phyloP scores from a whole-genome alignment of 2,113 vertebrate genomes.

The Siniperca chuatsi region DNA sequence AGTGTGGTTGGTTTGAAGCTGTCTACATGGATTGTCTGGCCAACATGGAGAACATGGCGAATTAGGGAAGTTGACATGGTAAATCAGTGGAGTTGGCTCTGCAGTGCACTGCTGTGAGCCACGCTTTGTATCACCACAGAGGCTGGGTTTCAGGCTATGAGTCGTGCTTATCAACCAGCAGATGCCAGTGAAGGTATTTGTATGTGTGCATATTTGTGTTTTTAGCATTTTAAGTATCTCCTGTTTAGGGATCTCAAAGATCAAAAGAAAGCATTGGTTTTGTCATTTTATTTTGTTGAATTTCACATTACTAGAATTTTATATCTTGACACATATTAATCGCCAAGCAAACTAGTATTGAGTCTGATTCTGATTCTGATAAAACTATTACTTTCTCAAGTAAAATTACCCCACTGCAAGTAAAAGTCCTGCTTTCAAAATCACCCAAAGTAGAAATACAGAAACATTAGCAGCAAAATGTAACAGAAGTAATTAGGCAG shows the following conservation, averaged over 20 bases:
- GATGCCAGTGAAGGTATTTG: slow-evolving; percentile 57
- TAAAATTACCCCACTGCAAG: background rate
- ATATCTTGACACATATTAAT: background rate
- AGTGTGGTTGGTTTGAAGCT: slow-evolving; percentile 77
- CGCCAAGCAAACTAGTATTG: too few relatives aligned
- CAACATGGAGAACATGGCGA: slow-evolving; percentile 82
- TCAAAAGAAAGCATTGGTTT: slow-evolving; percentile 11
- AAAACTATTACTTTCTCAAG: background rate
- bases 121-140: slow-evolving; percentile 71
- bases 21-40: slow-evolving; percentile 81
- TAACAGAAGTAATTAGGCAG: too few relatives aligned
- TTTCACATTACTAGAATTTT: background rate
- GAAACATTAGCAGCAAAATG: background rate
- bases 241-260: slow-evolving; percentile 19
- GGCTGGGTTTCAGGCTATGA: slow-evolving; percentile 65
- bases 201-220: slow-evolving; percentile 9
- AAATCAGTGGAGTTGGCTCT: slow-evolving; percentile 79
- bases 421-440: background rate
- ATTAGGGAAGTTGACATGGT: slow-evolving; percentile 83
- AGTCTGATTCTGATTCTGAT: too few relatives aligned
- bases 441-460: background rate
- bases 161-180: slow-evolving; percentile 62
- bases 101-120: slow-evolving; percentile 59
- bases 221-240: slow-evolving; percentile 23
- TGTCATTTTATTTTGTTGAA: background rate